Conservation (phyloP, 1,140 invertebrate genomes). For the Anastatus disparis region DNA sequence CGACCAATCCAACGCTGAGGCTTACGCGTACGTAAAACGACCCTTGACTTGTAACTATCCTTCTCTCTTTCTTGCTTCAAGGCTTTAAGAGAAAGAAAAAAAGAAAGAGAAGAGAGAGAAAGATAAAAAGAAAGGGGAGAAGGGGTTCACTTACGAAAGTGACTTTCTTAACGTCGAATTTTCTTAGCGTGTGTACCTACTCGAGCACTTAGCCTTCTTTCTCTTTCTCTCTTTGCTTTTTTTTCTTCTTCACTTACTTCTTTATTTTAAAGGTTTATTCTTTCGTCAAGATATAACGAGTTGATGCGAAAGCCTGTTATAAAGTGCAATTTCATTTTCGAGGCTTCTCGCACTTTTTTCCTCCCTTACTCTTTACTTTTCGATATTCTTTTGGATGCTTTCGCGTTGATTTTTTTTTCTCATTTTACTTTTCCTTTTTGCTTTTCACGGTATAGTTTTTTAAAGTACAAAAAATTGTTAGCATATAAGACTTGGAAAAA, state of each 20-base stretch:
- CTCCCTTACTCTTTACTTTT: neutral
- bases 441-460: too few species aligned
- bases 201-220: neutral
- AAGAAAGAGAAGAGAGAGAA: neutral
- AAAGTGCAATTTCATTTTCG: constrained; percentile 9
- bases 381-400: neutral
- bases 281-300: neutral
- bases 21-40: neutral
- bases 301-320: neutral
- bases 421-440: too few species aligned
- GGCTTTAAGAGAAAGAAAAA: neutral
- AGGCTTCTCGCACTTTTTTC: neutral
- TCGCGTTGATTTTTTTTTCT: neutral
- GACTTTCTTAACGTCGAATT: constrained; percentile 32
- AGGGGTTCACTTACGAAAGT: constrained; percentile 3
- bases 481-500: too few species aligned
- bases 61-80: too few species aligned
- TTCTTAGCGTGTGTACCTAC: constrained; percentile 4
- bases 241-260: too few species aligned
- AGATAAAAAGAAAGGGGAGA: neutral
- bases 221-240: neutral
- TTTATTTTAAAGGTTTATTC: too few species aligned
- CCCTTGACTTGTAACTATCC: too few species aligned
- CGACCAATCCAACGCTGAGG: constrained; percentile 31
- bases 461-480: too few species aligned